Evolutionary conservation across 1,140 invertebrate species (phyloP).

Genomic region (Nomia melanderi): DNA sequence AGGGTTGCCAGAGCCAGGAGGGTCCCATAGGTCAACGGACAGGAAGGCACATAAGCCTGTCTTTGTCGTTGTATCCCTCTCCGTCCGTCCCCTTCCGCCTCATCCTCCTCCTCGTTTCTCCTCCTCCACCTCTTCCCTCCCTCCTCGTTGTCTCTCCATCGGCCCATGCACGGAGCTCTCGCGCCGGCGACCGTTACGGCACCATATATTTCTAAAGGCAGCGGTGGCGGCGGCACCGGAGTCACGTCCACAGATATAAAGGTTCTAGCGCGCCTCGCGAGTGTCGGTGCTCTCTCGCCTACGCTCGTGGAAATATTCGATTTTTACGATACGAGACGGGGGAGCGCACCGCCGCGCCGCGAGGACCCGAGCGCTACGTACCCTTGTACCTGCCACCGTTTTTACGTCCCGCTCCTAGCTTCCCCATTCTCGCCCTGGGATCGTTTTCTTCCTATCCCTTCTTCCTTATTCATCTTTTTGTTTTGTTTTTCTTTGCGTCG

Average conservation of each 20-base stretch:
- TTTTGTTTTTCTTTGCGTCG: neutral
- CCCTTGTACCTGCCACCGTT: slow-evolving; percentile 49
- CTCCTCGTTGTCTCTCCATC: slow-evolving; percentile 53
- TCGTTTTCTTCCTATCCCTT: too few relatives aligned
- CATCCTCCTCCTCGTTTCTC: neutral
- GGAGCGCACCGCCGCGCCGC: slow-evolving; percentile 46
- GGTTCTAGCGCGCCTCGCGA: slow-evolving; percentile 55
- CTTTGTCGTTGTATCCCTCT: neutral
- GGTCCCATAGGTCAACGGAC: slow-evolving; percentile 74
- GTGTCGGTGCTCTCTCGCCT: slow-evolving; percentile 61
- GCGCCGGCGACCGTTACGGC: slow-evolving; percentile 71
- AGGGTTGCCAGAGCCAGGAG: slow-evolving; percentile 64
- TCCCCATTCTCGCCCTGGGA: slow-evolving; percentile 33
- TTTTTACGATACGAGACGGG: slow-evolving; percentile 76
- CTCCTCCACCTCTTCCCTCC: slow-evolving; percentile 13
- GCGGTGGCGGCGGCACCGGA: slow-evolving; percentile 60
- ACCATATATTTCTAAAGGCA: slow-evolving; percentile 74
- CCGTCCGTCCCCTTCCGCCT: neutral
- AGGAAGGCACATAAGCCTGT: slow-evolving; percentile 45
- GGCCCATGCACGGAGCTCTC: slow-evolving; percentile 59
- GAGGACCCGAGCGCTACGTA: slow-evolving; percentile 21
- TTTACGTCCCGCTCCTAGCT: slow-evolving; percentile 40
- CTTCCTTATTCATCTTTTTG: too few relatives aligned
- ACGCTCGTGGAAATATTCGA: slow-evolving; percentile 75
- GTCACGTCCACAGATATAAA: slow-evolving; percentile 75